Evolutionary conservation across 1,140 invertebrate species (phyloP).

Genomic region (Delia radicum): DNA sequence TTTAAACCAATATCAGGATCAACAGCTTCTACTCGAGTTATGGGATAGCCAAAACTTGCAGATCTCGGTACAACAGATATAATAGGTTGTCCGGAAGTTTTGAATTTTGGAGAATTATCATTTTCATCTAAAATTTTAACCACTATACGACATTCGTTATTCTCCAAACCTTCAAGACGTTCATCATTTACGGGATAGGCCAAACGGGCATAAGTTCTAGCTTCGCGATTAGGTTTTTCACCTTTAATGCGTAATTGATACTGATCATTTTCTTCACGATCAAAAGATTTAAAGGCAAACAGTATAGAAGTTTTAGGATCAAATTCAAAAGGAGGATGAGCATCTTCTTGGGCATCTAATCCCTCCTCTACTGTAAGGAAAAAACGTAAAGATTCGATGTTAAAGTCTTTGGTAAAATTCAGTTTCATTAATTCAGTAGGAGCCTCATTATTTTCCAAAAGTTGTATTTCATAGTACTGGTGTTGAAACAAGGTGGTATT

Average conservation of each 20-base stretch:
- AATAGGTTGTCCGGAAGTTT: conserved; percentile 68
- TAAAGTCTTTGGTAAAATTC: conserved; percentile 65
- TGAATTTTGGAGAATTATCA: conserved; percentile 78
- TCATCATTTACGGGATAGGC: conserved; percentile 73
- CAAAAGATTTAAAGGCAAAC: conserved; percentile 67
- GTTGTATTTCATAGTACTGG: conserved; percentile 74
- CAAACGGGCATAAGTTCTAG: conserved; percentile 66
- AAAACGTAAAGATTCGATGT: conserved; percentile 53
- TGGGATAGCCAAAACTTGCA: conserved; percentile 76
- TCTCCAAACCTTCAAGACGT: conserved; percentile 64
- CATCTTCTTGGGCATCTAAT: conserved; percentile 41
- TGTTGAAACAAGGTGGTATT: conserved; percentile 65
- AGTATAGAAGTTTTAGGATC: conserved; percentile 72
- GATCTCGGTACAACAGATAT: conserved; percentile 76
- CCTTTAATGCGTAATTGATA: conserved; percentile 70
- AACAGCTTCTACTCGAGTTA: conserved; percentile 70
- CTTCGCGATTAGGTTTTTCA: conserved; percentile 55
- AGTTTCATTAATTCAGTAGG: conserved; percentile 70
- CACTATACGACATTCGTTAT: conserved; percentile 60
- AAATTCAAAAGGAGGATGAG: conserved; percentile 63
- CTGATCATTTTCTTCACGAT: conserved; percentile 65
- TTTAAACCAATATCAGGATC: conserved; percentile 76
- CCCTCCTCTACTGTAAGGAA: conserved; percentile 44
- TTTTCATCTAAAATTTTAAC: conserved; percentile 78
- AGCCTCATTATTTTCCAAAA: conserved; percentile 71